Evolutionary conservation across 1,140 invertebrate genomes (phyloP).

Genomic region (Scaptomyza graminum): DNA sequence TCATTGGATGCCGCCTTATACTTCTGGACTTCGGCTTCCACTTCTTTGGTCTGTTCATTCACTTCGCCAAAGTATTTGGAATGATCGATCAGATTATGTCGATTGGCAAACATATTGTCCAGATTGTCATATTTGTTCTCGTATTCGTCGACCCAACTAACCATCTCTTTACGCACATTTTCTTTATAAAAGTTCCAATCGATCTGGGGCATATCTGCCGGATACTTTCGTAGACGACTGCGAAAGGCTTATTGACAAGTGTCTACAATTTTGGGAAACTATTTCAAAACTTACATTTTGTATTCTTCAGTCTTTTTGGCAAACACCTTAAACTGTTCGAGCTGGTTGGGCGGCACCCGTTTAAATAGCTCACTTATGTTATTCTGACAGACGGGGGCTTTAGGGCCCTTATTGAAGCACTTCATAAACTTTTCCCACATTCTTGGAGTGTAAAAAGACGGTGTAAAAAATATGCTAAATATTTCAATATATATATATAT

Average conservation of each 20-base stretch:
- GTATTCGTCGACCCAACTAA: conserved; percentile 54
- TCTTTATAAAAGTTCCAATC: conserved; percentile 66
- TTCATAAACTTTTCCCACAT: conserved; percentile 62
- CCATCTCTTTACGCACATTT: conserved; percentile 59
- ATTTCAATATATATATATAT: conserved; percentile 13
- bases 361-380: conserved; percentile 46
- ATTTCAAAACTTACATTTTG: conserved; percentile 46
- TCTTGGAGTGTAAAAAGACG: conserved; percentile 7
- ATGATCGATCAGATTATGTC: conserved; percentile 52
- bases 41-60: conserved; percentile 18
- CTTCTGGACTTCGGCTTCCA: conserved; percentile 12
- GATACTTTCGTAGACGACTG: conserved; percentile 62
- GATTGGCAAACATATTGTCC: conserved; percentile 56
- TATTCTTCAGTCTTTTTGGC: conserved; percentile 50
- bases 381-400: conserved; percentile 9
- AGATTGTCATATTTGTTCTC: conserved; percentile 63
- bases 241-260: not conserved
- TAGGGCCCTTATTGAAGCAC: conserved; percentile 34
- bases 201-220: conserved; percentile 55
- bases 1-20: conserved; percentile 58
- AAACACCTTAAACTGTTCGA: conserved; percentile 48
- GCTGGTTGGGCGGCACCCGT: conserved; percentile 66
- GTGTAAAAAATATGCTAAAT: conserved; percentile 28
- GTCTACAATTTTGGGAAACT: not conserved
- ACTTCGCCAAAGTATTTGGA: conserved; percentile 59